phyloP scores from a whole-genome alignment of 92 coral and sea anemone species.

The Porites evermanni region DNA sequence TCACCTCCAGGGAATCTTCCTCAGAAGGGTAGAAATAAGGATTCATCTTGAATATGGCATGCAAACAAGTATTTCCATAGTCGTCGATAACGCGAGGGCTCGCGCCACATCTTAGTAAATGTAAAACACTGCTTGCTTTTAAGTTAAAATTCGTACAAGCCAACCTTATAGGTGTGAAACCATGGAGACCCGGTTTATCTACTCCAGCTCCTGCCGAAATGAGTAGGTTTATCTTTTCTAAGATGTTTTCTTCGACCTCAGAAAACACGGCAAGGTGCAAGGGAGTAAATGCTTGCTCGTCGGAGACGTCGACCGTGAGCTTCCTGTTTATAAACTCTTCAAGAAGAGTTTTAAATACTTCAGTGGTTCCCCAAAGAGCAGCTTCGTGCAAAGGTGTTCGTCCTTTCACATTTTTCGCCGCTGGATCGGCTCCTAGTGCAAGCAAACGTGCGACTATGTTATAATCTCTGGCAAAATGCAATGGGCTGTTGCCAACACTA shows the following conservation, averaged over 20 bases:
- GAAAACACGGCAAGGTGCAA: slow-evolving; percentile 47
- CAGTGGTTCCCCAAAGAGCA: slow-evolving; percentile 35
- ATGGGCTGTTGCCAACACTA: slow-evolving; percentile 50
- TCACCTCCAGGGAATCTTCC: slow-evolving; percentile 16
- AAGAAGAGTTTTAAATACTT: slow-evolving; percentile 37
- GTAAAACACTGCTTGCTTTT: slow-evolving; percentile 9
- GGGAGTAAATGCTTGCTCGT: slow-evolving; percentile 37
- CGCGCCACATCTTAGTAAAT: slow-evolving; percentile 19
- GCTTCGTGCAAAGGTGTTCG: slow-evolving; percentile 53
- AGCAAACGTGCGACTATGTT: slow-evolving; percentile 18
- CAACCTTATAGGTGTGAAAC: slow-evolving; percentile 27
- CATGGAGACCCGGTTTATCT: slow-evolving; percentile 28
- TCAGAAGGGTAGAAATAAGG: slow-evolving; percentile 21
- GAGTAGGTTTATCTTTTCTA: slow-evolving; percentile 42
- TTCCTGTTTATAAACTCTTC: slow-evolving; percentile 19
- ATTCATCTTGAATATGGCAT: slow-evolving; percentile 26
- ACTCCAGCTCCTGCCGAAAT: slow-evolving; percentile 50
- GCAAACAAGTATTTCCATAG: slow-evolving; percentile 27
- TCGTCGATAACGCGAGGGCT: not conserved
- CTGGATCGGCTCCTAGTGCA: slow-evolving; percentile 44
- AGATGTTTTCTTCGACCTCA: slow-evolving; percentile 33
- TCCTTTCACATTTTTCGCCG: slow-evolving; percentile 25
- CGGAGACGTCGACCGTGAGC: slow-evolving; percentile 20
- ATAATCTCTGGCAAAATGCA: slow-evolving; percentile 49
- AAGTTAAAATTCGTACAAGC: slow-evolving; percentile 30